Evolutionary conservation across 2,797 vertebrate species (phyloP).

Genomic region (Chlorospingus semifuscus): DNA sequence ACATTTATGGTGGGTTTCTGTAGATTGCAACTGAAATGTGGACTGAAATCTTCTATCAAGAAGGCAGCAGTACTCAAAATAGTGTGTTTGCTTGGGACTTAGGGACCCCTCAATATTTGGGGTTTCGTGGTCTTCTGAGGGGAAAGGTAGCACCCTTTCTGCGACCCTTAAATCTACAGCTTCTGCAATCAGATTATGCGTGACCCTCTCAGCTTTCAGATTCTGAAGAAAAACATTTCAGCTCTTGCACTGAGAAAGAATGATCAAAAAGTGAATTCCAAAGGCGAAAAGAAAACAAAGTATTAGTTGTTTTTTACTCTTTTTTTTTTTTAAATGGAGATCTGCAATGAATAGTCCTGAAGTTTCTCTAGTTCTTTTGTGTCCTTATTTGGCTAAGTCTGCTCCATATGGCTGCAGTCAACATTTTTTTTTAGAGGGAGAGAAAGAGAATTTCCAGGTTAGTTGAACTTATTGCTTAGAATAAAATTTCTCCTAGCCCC

Average conservation of each 20-base stretch:
- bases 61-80: neutral
- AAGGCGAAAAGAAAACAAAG: neutral
- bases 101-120: fast-evolving
- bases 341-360: neutral
- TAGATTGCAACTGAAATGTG: neutral
- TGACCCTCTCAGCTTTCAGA: neutral
- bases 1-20: neutral
- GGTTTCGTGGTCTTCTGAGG: neutral
- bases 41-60: neutral
- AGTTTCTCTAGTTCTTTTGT: neutral
- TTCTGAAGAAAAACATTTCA: neutral
- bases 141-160: neutral
- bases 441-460: constrained; percentile 15
- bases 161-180: neutral
- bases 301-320: neutral
- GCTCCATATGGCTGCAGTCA: neutral
- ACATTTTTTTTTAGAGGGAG: neutral
- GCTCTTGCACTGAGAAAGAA: neutral
- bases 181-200: neutral
- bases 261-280: neutral
- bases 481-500: constrained; percentile 37
- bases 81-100: neutral
- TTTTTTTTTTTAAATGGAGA: neutral
- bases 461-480: constrained; percentile 29
- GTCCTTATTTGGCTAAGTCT: neutral